Conservation (phyloP, 1,140 invertebrate species). For the Agrilus planipennis region DNA sequence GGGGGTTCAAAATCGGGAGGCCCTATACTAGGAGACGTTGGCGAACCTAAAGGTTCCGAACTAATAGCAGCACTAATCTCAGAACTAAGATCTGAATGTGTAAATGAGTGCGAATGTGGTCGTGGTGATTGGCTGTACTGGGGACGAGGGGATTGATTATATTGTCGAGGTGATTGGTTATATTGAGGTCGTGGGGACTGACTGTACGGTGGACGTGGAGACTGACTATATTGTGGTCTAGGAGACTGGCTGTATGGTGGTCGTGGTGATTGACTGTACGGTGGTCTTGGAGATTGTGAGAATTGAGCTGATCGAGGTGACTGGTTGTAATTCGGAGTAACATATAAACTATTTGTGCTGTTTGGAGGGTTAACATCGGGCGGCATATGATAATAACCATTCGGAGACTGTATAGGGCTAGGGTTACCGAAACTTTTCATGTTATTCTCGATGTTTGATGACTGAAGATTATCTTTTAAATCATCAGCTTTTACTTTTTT, state of each 20-base stretch:
- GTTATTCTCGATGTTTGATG: slow-evolving; percentile 21
- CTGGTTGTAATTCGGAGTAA: too few species aligned
- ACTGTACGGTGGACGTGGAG: slow-evolving; percentile 39
- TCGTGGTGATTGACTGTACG: slow-evolving; percentile 31
- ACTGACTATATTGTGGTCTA: slow-evolving; percentile 29
- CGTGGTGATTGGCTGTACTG: slow-evolving; percentile 45
- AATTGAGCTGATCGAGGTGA: slow-evolving; percentile 35
- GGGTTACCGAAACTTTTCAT: slow-evolving; percentile 45
- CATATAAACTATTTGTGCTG: slow-evolving; percentile 29
- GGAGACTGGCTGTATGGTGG: slow-evolving; percentile 30
- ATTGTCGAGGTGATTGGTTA: slow-evolving; percentile 42
- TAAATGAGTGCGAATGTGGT: slow-evolving; percentile 49
- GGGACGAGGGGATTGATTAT: slow-evolving; percentile 34
- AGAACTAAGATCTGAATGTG: slow-evolving; percentile 60
- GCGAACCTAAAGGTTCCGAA: slow-evolving; percentile 49
- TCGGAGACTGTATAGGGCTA: slow-evolving; percentile 39
- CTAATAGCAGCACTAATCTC: slow-evolving; percentile 68
- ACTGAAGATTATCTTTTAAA: slow-evolving; percentile 11
- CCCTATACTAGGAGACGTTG: slow-evolving; percentile 53
- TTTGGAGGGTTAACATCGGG: slow-evolving; percentile 28
- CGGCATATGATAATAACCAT: slow-evolving; percentile 34
- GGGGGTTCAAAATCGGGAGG: slow-evolving; percentile 69
- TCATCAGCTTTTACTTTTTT: slow-evolving; percentile 63
- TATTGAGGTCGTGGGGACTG: slow-evolving; percentile 46
- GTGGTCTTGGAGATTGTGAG: slow-evolving; percentile 23